Conservation (phyloP, 2,113 vertebrate species). For the Ceyx melanurus region DNA sequence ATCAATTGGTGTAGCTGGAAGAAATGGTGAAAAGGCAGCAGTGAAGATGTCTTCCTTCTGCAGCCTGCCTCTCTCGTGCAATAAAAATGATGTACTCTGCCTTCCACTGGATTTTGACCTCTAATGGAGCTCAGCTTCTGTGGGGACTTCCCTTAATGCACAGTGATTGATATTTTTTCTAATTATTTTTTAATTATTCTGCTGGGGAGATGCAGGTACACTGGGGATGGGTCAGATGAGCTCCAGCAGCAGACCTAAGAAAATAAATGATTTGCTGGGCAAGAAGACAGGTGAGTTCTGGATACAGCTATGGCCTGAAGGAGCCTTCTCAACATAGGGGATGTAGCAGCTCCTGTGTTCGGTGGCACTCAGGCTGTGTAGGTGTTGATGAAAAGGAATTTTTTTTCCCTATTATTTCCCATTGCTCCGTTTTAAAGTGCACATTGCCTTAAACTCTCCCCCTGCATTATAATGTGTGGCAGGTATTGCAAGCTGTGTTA, state of each 20-base stretch:
- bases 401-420: not conserved
- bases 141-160: too few relatives aligned
- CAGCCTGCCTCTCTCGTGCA: not conserved
- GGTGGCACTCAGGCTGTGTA: not conserved
- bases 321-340: accelerated
- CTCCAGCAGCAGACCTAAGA: not conserved
- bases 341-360: accelerated
- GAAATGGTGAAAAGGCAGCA: not conserved
- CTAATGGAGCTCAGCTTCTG: not conserved
- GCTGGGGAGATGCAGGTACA: not conserved
- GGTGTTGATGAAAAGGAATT: not conserved
- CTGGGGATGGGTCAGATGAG: accelerated
- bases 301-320: not conserved
- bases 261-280: not conserved
- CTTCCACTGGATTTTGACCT: not conserved
- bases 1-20: not conserved
- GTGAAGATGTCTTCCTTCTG: not conserved
- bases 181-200: too few relatives aligned
- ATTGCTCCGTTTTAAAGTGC: not conserved
- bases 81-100: not conserved
- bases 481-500: not conserved
- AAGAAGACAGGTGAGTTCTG: not conserved
- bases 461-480: accelerated
- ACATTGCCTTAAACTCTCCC: accelerated
- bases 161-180: not conserved